A percentile compares a stretch with the other conserved stretches of the same genome.
These are phyloP conservation scores for Lacanobia wlatinum DNA, from an alignment of 2,888 invertebrate genomes.

Conservation along the genomic window DNA sequence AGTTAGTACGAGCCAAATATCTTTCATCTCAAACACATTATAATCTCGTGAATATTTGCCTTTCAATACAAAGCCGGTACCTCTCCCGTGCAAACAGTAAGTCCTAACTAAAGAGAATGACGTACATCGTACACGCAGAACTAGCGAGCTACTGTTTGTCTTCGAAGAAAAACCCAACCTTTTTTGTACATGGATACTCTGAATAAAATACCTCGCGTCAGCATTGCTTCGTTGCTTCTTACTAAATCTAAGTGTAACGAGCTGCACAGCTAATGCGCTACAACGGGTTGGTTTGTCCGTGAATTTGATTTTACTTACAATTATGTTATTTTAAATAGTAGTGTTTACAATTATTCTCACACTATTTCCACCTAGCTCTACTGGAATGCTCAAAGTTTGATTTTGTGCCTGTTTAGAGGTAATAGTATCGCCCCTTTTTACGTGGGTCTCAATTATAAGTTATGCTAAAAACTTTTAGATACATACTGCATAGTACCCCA, in stretches of 20 bases:
- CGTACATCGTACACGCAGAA: neutral
- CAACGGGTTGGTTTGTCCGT: neutral
- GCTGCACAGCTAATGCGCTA: neutral
- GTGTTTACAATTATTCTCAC: neutral
- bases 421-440: neutral
- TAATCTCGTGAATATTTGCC: constrained; percentile 20
- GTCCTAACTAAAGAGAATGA: constrained; percentile 6
- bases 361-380: neutral
- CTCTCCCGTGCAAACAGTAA: constrained; percentile 11
- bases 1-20: neutral
- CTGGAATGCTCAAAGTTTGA: neutral
- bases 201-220: constrained; percentile 39
- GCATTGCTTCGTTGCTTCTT: constrained; percentile 9
- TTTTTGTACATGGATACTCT: constrained; percentile 29
- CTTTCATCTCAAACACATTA: neutral
- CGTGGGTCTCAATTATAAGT: neutral
- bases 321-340: constrained; percentile 8
- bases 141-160: constrained; percentile 12
- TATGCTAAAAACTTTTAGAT: no score
- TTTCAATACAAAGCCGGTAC: constrained; percentile 4
- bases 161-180: constrained; percentile 24
- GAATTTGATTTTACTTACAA: neutral
- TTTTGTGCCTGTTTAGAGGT: neutral
- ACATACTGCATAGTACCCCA: neutral
- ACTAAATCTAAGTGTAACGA: constrained; percentile 11